phyloP scores from a whole-genome alignment of 1,140 invertebrate species.

The Belonocnema kinseyi region DNA sequence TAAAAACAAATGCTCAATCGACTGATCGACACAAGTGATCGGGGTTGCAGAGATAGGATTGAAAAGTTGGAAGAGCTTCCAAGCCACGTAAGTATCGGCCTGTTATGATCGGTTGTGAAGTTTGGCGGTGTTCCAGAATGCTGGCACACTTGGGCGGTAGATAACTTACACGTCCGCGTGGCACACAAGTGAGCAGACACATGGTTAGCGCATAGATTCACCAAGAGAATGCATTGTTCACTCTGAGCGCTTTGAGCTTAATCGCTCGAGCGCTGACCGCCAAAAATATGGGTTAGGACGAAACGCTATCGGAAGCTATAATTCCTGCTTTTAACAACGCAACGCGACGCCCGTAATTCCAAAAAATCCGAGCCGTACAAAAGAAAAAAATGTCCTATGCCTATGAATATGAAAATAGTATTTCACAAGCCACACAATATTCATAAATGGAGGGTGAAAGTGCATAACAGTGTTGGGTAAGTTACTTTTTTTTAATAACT shows the following conservation, averaged over 20 bases:
- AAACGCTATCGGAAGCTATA: constrained; percentile 61
- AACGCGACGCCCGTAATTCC: constrained; percentile 17
- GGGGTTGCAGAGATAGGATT: neutral
- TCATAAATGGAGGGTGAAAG: neutral
- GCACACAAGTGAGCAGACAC: constrained; percentile 50
- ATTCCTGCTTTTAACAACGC: constrained; percentile 48
- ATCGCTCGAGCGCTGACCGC: constrained; percentile 52
- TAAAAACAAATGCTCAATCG: neutral
- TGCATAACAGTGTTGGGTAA: no score
- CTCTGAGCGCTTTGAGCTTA: constrained; percentile 55
- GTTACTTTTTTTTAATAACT: no score
- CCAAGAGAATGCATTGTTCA: constrained; percentile 50
- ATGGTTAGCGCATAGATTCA: constrained; percentile 51
- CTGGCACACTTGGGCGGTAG: constrained; percentile 34
- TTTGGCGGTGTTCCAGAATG: constrained; percentile 60
- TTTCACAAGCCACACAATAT: constrained; percentile 35
- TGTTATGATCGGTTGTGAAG: constrained; percentile 50
- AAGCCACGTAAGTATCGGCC: constrained; percentile 53
- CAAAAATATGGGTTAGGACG: constrained; percentile 60
- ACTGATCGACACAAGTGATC: neutral
- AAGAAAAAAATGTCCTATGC: constrained; percentile 35
- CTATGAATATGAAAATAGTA: neutral
- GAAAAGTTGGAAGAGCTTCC: constrained; percentile 20
- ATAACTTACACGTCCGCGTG: constrained; percentile 57
- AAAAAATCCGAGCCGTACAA: constrained; percentile 29